Percentiles rank a stretch among this genome's conserved stretches.
Evolutionary conservation across 2,113 vertebrate genomes (phyloP).

Genomic region (Odobenus rosmarus): DNA sequence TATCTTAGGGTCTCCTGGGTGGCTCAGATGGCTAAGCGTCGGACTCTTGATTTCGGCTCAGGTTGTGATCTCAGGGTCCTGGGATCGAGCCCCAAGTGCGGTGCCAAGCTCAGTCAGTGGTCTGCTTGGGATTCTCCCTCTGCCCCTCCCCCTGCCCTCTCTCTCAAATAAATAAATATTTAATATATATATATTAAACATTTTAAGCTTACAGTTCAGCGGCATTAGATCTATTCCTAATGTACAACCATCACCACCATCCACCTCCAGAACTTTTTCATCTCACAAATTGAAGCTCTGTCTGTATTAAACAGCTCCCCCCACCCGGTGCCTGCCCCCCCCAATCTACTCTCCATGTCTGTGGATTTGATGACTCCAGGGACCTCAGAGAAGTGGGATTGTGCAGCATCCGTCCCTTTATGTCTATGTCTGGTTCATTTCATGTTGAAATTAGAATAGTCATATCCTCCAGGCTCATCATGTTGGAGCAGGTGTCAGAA

Average conservation of each 20-base stretch:
- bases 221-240: neutral
- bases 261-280: neutral
- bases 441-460: neutral
- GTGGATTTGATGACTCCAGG: neutral
- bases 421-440: neutral
- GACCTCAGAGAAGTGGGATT: neutral
- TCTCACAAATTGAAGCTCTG: neutral
- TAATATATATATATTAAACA: neutral
- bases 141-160: neutral
- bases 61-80: neutral
- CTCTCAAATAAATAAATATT: neutral
- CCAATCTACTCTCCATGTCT: neutral
- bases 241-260: neutral
- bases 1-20: neutral
- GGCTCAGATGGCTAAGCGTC: neutral
- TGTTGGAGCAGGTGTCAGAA: neutral
- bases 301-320: neutral
- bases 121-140: neutral
- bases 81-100: neutral
- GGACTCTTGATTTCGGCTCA: neutral
- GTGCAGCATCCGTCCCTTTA: neutral
- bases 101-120: neutral
- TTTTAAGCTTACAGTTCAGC: neutral
- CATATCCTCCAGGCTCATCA: neutral
- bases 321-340: neutral